Evolutionary conservation across 2,888 invertebrate species (phyloP).

Genomic region (Timema cristinae): DNA sequence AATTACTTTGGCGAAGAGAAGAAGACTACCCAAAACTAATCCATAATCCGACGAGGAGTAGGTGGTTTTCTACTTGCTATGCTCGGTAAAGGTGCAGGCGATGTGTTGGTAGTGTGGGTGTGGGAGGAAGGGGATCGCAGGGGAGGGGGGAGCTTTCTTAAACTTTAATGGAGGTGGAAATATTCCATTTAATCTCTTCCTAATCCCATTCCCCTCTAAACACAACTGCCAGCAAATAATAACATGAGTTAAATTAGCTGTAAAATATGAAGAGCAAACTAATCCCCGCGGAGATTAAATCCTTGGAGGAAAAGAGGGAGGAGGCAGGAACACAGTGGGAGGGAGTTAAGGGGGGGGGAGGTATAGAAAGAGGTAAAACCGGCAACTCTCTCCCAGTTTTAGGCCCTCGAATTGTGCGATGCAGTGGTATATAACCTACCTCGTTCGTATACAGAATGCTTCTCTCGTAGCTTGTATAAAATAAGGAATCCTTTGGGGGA

Average conservation of each 20-base stretch:
- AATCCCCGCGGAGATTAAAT: slow-evolving; percentile 33
- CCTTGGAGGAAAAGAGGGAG: slow-evolving; percentile 28
- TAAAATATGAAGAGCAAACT: slow-evolving; percentile 34
- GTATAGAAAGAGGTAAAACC: slow-evolving; percentile 23
- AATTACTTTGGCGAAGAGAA: slow-evolving; percentile 25
- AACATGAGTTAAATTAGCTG: slow-evolving; percentile 35
- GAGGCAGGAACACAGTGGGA: slow-evolving; percentile 13
- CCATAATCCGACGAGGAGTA: slow-evolving; percentile 28
- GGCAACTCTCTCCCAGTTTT: slow-evolving; percentile 19
- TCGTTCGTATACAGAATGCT: no score
- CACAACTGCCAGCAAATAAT: slow-evolving; percentile 35
- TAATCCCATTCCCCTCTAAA: slow-evolving; percentile 33
- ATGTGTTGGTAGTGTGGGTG: neutral
- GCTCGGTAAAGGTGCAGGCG: neutral
- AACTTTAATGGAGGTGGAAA: slow-evolving; percentile 34
- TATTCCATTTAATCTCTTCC: slow-evolving; percentile 34
- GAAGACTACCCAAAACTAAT: slow-evolving; percentile 28
- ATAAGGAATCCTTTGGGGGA: slow-evolving; percentile 11
- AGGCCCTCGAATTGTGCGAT: neutral
- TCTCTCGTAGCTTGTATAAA: neutral
- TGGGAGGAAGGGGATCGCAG: neutral
- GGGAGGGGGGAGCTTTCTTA: slow-evolving; percentile 30
- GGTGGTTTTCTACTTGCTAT: neutral
- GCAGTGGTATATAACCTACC: no score
- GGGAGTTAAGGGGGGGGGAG: slow-evolving; percentile 14